Percentiles rank a stretch among this genome's conserved stretches.
These are phyloP conservation scores for Trachelus tabidus DNA, from an alignment of 2,888 invertebrate species.

Conservation along the genomic window DNA sequence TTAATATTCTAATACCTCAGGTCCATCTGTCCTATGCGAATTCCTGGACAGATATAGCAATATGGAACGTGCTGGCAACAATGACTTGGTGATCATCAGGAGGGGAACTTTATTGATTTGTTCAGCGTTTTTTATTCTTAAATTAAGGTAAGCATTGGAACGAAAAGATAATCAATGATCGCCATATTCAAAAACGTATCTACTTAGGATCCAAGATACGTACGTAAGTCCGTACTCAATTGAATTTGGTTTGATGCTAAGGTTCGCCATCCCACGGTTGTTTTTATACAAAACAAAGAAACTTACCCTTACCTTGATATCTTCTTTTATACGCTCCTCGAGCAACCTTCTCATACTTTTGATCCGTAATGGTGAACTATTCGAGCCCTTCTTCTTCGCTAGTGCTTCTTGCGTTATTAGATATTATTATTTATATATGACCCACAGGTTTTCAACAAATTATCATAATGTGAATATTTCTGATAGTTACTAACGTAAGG, in stretches of 20 bases:
- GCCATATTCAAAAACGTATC: not conserved
- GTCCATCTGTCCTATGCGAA: not conserved
- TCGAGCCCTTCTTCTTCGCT: not conserved
- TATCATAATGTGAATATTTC: not conserved
- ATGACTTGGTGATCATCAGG: not conserved
- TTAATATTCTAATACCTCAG: not conserved
- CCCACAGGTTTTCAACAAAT: not conserved
- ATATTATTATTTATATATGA: not conserved
- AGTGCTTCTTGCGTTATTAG: constrained; percentile 14
- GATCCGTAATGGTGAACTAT: constrained; percentile 10
- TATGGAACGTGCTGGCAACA: not conserved
- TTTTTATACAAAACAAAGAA: constrained; percentile 62
- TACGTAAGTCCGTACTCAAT: constrained; percentile 37
- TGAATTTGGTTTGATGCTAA: constrained; percentile 53
- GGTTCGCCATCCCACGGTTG: constrained; percentile 54
- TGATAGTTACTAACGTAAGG: not conserved
- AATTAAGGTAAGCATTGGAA: not conserved
- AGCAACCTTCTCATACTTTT: constrained; percentile 13
- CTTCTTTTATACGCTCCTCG: constrained; percentile 16
- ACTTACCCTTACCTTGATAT: constrained; percentile 45
- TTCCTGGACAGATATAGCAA: not conserved
- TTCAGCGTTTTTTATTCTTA: not conserved
- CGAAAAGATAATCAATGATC: not conserved
- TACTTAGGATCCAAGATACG: not conserved
- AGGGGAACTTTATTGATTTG: not conserved